Percentiles rank a stretch among this genome's conserved stretches.
phyloP scores from a whole-genome alignment of 2,888 invertebrate species.

The Amphipoea oculea region DNA sequence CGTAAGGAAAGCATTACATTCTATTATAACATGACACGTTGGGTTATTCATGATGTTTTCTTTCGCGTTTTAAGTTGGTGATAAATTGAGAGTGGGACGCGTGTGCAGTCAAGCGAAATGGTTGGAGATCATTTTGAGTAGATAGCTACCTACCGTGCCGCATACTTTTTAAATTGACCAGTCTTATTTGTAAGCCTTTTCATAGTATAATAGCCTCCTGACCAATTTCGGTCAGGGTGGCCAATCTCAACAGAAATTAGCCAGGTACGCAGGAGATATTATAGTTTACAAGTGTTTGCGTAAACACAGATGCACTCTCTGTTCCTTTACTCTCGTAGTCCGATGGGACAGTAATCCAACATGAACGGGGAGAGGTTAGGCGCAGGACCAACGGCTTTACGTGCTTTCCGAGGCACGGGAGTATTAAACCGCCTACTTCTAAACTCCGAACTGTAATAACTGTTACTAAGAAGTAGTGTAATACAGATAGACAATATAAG shows the following conservation, averaged over 20 bases:
- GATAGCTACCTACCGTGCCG: background rate
- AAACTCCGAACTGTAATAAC: too few species aligned
- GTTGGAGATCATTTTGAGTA: background rate
- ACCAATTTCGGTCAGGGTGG: too few species aligned
- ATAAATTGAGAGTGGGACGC: conserved; percentile 19
- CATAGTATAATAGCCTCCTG: background rate
- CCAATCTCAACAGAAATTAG: too few species aligned
- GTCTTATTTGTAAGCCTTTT: background rate
- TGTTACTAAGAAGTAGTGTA: background rate
- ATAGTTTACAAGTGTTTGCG: too few species aligned
- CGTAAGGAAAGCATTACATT: conserved; percentile 34
- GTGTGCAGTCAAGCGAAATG: background rate
- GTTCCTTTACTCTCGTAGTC: too few species aligned
- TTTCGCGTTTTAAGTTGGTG: conserved; percentile 35
- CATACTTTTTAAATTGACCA: background rate
- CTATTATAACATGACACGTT: conserved; percentile 36
- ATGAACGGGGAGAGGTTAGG: too few species aligned
- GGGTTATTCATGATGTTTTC: conserved; percentile 38
- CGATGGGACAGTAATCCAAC: too few species aligned
- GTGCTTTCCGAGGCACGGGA: too few species aligned
- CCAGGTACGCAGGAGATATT: too few species aligned
- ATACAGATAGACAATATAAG: background rate
- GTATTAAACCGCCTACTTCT: too few species aligned
- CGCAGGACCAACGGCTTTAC: too few species aligned
- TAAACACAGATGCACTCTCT: too few species aligned